Evolutionary conservation across 2,113 vertebrate species (phyloP).

Genomic region (Oreochromis niloticus): DNA sequence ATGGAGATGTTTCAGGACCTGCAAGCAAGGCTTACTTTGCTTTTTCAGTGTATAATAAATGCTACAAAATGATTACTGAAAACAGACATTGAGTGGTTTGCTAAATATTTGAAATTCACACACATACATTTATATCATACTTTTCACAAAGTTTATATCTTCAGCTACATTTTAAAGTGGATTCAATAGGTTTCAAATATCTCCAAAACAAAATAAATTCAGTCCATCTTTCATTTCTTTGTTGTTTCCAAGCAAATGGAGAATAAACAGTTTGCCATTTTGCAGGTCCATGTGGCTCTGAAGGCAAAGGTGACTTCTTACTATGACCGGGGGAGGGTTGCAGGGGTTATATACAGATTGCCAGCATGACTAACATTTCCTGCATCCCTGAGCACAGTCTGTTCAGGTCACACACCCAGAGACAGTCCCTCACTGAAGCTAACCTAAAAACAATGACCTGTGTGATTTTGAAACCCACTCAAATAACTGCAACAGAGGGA

Average conservation of each 20-base stretch:
- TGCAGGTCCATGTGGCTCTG: conserved; percentile 19
- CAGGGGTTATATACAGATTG: conserved; percentile 45
- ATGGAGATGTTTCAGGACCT: neutral
- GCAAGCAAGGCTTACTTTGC: neutral
- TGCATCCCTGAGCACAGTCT: conserved; percentile 47
- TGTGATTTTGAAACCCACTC: conserved; percentile 19
- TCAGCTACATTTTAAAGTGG: neutral
- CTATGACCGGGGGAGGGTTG: conserved; percentile 36
- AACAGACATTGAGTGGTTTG: neutral
- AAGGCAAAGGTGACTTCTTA: conserved; percentile 47
- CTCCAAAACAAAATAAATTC: neutral
- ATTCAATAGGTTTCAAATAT: neutral
- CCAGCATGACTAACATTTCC: conserved; percentile 57
- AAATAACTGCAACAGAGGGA: neutral
- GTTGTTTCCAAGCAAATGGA: neutral
- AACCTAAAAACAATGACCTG: conserved; percentile 36
- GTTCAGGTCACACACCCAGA: conserved; percentile 35
- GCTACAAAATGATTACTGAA: neutral
- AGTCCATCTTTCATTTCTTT: neutral
- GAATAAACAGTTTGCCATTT: neutral
- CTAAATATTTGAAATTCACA: neutral
- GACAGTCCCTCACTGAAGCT: conserved; percentile 12
- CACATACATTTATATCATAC: neutral
- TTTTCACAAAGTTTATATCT: neutral
- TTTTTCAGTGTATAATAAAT: neutral